Evolutionary conservation across 2,797 vertebrate species (phyloP).

Genomic region (Sparidentex hasta): DNA sequence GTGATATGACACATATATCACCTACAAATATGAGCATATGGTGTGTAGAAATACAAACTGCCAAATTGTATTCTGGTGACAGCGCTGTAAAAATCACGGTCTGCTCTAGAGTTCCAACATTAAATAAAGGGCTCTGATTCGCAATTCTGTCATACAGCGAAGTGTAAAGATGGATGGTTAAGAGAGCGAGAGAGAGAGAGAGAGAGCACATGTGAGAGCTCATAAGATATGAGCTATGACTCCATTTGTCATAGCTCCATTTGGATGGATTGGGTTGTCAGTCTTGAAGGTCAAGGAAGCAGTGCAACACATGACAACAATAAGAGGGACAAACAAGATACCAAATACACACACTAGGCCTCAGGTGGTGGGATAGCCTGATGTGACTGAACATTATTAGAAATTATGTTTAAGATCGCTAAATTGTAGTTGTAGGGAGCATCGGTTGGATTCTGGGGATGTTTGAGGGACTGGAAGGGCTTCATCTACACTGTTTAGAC

Average conservation of each 20-base stretch:
- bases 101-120: conserved; percentile 15
- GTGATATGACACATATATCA: too few species aligned
- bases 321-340: conserved; percentile 42
- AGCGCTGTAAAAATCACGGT: neutral
- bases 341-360: conserved; percentile 1
- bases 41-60: too few species aligned
- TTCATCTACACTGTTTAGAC: neutral
- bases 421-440: neutral
- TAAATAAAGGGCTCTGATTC: conserved; percentile 54
- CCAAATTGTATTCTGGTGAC: too few species aligned
- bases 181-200: neutral
- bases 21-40: too few species aligned
- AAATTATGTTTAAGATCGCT: too few species aligned
- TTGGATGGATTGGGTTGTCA: conserved; percentile 39
- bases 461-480: neutral
- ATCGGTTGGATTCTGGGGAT: neutral
- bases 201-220: conserved; percentile 56
- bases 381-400: neutral
- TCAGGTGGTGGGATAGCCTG: conserved; percentile 3
- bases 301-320: neutral
- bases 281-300: conserved; percentile 67
- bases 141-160: conserved; percentile 36
- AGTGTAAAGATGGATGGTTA: conserved; percentile 28
- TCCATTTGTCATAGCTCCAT: too few species aligned
- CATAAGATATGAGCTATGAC: conserved; percentile 63